Base-by-base conservation (phyloP, 2,113 vertebrate species). In the Solea solea region DNA sequence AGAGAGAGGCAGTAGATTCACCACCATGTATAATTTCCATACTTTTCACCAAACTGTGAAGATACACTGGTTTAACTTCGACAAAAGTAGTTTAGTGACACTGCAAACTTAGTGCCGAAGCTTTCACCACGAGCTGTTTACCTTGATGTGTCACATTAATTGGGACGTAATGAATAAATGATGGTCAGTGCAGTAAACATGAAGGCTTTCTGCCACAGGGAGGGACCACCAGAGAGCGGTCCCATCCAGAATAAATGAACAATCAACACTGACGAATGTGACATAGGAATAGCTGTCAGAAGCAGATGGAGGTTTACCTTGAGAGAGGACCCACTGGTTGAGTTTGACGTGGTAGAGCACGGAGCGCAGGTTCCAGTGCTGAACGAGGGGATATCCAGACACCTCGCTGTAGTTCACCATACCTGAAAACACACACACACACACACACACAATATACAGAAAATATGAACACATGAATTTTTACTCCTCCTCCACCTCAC, bases 321-420 rank as follows among this genome's bases (percentile, higher is more conserved):
- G 96, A 51, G 98, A 99, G 74, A 98, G 88, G 5, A 95, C 91
- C 89, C 95, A 95, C 82, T 98, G 97, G 90, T 94, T 97, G 91
- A 99, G 97, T 64, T 95, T 96, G 88, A 98, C 95, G 0, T 98
- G 97, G 90, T 96, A 97, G 86, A 97, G 95, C 67, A 97, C 88
- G 0, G 97, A 98, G 48, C 95, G 95, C 5, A 99, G 95, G 72
- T 93, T 97, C 98, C 98, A 99, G 82, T 96, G 96, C 83, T 99
- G 98, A 63, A 98, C 85, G 0, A 98, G 90, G 0, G 98, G 98
- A 64, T 99, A 99, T 0, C 98, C 97, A 0, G 97, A 95, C 51
- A 99, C 97, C 86, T 99, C 98, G 0, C 98, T 99, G 95, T 97
- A 99, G 93, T 99, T 99, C 83, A 99, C 98, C 97, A 98, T 97